phyloP scores from a whole-genome alignment of 2,888 invertebrate species.

The Diaphora mendica region DNA sequence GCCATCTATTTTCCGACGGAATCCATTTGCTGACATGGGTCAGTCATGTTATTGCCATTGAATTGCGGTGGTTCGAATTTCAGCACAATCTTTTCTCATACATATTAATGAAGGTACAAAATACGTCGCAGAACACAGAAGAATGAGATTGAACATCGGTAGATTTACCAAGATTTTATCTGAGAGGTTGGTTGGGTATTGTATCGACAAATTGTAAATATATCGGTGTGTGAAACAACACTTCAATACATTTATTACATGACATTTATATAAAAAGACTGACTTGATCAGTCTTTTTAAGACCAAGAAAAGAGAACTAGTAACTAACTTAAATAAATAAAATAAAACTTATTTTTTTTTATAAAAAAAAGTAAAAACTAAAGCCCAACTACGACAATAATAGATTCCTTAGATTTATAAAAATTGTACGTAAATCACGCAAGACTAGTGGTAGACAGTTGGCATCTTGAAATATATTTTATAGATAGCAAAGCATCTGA shows the following conservation, averaged over 20 bases:
- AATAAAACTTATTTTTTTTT: too few species aligned
- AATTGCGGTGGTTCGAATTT: constrained; percentile 60
- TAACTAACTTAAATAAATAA: too few species aligned
- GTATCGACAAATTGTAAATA: constrained; percentile 28
- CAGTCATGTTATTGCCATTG: constrained; percentile 67
- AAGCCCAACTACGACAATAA: too few species aligned
- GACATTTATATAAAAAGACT: too few species aligned
- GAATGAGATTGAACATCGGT: constrained; percentile 54
- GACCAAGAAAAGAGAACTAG: background rate
- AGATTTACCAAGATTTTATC: constrained; percentile 55
- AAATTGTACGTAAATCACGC: too few species aligned
- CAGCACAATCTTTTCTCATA: constrained; percentile 69
- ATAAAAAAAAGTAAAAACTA: too few species aligned
- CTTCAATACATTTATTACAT: background rate
- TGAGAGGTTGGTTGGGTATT: constrained; percentile 32
- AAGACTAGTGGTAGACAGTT: background rate
- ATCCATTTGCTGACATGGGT: constrained; percentile 78
- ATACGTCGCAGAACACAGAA: constrained; percentile 52
- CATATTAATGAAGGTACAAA: constrained; percentile 65
- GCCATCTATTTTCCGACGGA: constrained; percentile 67
- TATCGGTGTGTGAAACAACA: constrained; percentile 20
- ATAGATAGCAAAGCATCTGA: background rate
- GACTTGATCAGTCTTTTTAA: background rate
- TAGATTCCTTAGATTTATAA: too few species aligned
- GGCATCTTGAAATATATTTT: background rate